Percentiles rank a stretch among this genome's conserved stretches.
These are phyloP conservation scores for Tortrix viridana DNA, from an alignment of 2,888 invertebrate species.

Conservation along the genomic window DNA sequence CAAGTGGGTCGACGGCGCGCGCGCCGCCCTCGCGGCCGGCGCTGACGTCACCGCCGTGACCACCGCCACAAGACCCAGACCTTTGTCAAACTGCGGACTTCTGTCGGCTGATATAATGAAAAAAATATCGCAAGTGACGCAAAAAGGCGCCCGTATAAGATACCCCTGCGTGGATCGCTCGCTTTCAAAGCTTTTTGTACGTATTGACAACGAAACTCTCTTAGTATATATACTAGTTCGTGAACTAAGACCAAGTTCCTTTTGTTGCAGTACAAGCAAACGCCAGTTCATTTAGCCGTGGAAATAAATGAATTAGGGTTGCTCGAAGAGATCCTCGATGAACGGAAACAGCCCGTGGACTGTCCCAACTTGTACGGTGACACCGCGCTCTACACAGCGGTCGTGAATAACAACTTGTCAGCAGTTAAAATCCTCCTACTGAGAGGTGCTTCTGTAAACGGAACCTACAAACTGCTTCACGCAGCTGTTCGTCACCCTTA, in stretches of 20 bases:
- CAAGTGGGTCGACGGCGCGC: neutral
- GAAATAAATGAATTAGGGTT: neutral
- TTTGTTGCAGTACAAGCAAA: neutral
- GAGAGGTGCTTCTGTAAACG: neutral
- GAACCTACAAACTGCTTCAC: neutral
- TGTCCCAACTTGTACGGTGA: neutral
- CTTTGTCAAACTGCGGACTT: neutral
- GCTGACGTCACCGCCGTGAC: neutral
- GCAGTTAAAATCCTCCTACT: neutral
- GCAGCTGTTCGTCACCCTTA: neutral
- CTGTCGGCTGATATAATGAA: neutral
- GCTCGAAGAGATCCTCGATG: constrained; percentile 1
- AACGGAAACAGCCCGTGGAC: neutral
- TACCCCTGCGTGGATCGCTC: neutral
- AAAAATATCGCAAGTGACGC: too few relatives aligned
- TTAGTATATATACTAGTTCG: neutral
- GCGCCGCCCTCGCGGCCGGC: constrained; percentile 1
- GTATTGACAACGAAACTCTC: neutral
- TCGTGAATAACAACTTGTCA: neutral
- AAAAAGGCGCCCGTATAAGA: neutral
- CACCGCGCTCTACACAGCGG: neutral
- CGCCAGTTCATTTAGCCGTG: neutral
- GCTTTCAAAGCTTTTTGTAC: neutral
- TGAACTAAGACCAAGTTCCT: neutral
- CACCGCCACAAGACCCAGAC: neutral